Base-by-base conservation (phyloP, 2,888 invertebrate species). In the Sthenelais limicola region DNA sequence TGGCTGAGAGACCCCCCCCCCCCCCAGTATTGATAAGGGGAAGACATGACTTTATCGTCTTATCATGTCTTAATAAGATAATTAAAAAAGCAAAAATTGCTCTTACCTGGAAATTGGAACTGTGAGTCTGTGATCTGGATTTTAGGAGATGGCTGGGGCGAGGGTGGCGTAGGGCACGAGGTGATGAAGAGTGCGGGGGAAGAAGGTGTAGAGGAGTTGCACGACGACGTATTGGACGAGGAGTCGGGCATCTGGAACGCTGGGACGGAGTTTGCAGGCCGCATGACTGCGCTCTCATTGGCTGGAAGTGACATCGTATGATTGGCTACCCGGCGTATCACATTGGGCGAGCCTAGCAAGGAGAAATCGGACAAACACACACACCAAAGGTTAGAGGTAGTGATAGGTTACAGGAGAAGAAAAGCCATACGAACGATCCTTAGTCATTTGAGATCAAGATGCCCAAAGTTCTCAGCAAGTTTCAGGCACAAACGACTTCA, bases 181-280 rank as follows among this genome's bases (percentile, higher is more conserved):
- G 83, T 79, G 72, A 82, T 80, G 81, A 92, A 83, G 56, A 88
- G 90, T 80, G 96, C 96, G 67, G 98, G 97, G 85, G 96, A 96
- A 81, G 97, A 97, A 76, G 97, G 97, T 76, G 96, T 95, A 73
- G 97, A 97, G 87, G 96, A 96, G 89, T 96, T 97, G 90, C 96
- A 97, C 88, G 96, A 97, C 71, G 97, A 97, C 71, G 96, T 95
- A 86, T 94, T 96, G 51, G 96, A 96, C 88, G 95, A 94, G 33
- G 86, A 85, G 76, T 85, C 86, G 15, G 79, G 81, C 33, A 75
- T 58, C 30, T 73, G 75, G 51, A 77, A 76, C 38, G 66, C 49
- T 1, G 73, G 76, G 49, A 75, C 73, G 43, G 76, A 76, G 66
- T 21, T 62, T 68, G 74, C 74, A 15, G 58, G 68, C 12, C 73